A percentile compares a stretch with the other conserved stretches of the same genome.
Evolutionary conservation across 2,888 invertebrate genomes (phyloP).

Genomic region (Pseudococcus jackbeardsleyi): DNA sequence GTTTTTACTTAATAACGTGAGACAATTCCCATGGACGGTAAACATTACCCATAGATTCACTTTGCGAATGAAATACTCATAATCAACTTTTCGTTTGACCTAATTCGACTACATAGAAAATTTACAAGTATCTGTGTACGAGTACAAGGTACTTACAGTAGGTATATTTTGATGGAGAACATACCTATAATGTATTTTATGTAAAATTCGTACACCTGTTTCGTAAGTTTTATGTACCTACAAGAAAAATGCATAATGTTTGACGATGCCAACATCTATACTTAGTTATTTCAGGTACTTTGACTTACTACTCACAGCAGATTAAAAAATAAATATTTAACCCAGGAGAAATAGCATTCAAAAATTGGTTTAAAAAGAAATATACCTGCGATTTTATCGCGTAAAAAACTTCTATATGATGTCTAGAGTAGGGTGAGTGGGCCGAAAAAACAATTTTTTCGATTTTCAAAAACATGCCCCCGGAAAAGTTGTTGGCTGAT

Average conservation of each 20-base stretch:
- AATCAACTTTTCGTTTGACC: conserved; percentile 34
- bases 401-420: no score
- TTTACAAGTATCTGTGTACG: neutral
- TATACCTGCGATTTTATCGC: no score
- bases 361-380: no score
- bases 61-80: conserved; percentile 4
- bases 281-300: no score
- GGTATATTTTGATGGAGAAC: neutral
- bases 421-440: no score
- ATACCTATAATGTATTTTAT: neutral
- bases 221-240: neutral
- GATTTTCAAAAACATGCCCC: no score
- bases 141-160: neutral
- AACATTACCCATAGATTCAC: conserved; percentile 29
- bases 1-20: conserved; percentile 30
- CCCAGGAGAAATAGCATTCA: no score
- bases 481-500: no score
- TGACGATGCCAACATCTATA: neutral
- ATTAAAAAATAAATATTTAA: no score
- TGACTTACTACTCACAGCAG: no score
- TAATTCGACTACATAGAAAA: conserved; percentile 29
- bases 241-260: conserved; percentile 1
- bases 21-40: conserved; percentile 18
- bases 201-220: neutral
- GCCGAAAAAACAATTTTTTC: no score